Conservation (phyloP, 2,113 vertebrate genomes). For the Mobula birostris region DNA sequence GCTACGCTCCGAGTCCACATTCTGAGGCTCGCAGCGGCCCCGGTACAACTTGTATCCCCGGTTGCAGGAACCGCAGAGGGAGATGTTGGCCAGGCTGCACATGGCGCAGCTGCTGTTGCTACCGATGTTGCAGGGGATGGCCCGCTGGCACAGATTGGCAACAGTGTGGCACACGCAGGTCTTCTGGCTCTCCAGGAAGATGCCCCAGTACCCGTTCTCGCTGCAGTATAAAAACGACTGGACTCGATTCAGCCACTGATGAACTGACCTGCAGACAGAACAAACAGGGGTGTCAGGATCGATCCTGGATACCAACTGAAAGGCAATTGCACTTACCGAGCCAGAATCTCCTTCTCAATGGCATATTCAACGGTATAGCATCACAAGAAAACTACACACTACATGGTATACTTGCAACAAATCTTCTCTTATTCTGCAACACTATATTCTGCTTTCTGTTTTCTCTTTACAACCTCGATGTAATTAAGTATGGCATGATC, state of each 20-base stretch:
- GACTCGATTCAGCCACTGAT: slow-evolving; percentile 94
- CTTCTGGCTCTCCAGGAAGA: slow-evolving; percentile 91
- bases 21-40: slow-evolving; percentile 94
- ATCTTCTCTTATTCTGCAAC: too few relatives aligned
- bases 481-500: too few relatives aligned
- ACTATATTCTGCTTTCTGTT: too few relatives aligned
- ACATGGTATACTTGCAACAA: too few relatives aligned
- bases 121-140: slow-evolving; percentile 91
- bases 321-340: background rate
- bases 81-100: slow-evolving; percentile 98
- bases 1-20: slow-evolving; percentile 94
- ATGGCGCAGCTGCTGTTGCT: slow-evolving; percentile 99
- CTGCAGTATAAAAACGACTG: slow-evolving; percentile 98
- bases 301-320: background rate
- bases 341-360: background rate
- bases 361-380: background rate
- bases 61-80: slow-evolving; percentile 96
- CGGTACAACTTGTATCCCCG: slow-evolving; percentile 97
- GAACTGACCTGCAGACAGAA: slow-evolving; percentile 72
- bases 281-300: background rate
- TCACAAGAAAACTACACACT: too few relatives aligned
- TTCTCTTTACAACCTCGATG: too few relatives aligned
- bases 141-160: slow-evolving; percentile 86
- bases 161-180: slow-evolving; percentile 92
- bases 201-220: slow-evolving; percentile 97